phyloP scores from a whole-genome alignment of 2,888 invertebrate genomes.

The Cheilosia scutellata region DNA sequence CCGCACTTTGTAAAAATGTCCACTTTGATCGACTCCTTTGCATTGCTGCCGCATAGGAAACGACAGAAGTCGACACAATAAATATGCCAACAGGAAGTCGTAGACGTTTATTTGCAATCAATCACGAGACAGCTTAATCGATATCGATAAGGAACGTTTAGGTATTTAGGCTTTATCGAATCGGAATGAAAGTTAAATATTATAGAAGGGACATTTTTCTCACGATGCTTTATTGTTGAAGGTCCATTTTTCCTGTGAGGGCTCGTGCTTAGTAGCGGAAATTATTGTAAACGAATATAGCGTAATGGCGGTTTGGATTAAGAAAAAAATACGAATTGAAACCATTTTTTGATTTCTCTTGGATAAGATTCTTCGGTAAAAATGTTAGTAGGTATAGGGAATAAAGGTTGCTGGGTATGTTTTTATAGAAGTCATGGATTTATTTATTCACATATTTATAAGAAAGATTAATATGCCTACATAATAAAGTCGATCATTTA shows the following conservation, averaged over 20 bases:
- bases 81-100: constrained; percentile 30
- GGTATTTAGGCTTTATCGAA: constrained; percentile 44
- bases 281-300: constrained; percentile 46
- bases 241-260: constrained; percentile 14
- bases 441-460: too few relatives aligned
- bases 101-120: constrained; percentile 50
- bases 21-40: constrained; percentile 27
- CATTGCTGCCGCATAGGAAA: constrained; percentile 9
- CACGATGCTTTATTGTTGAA: constrained; percentile 11
- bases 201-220: constrained; percentile 30
- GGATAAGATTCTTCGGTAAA: neutral
- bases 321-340: constrained; percentile 24
- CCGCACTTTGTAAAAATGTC: constrained; percentile 52
- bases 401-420: too few relatives aligned
- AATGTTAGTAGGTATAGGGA: too few relatives aligned
- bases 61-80: constrained; percentile 4
- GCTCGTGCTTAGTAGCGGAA: constrained; percentile 26
- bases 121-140: constrained; percentile 59
- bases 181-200: constrained; percentile 22
- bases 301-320: constrained; percentile 22
- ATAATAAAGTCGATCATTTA: too few relatives aligned
- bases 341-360: constrained; percentile 34
- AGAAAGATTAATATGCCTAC: too few relatives aligned
- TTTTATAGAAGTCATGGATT: too few relatives aligned
- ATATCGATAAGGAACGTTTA: constrained; percentile 57